A percentile compares a stretch with the other conserved stretches of the same genome.
Conservation (phyloP, 2,797 vertebrate genomes). For the Dicrostonyx torquatus region DNA sequence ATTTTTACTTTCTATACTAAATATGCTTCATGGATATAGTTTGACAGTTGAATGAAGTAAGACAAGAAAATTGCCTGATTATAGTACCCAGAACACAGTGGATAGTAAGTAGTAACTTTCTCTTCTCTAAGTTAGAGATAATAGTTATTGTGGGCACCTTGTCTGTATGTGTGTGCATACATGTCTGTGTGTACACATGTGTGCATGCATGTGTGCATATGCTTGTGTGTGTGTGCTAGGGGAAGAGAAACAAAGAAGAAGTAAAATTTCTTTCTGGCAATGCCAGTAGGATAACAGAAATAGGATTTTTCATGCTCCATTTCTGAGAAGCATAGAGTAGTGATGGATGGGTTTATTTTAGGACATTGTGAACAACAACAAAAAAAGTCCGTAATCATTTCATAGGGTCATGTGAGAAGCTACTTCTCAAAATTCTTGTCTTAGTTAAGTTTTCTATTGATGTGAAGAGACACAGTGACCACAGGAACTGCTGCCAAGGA, state of each 20-base stretch:
- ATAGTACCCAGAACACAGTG: not conserved
- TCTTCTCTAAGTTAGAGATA: not conserved
- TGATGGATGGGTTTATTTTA: slow-evolving; percentile 56
- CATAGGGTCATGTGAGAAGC: not conserved
- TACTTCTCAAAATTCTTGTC: not conserved
- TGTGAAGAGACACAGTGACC: not conserved
- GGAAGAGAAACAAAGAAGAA: not conserved
- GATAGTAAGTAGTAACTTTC: not conserved
- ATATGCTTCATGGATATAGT: slow-evolving; percentile 21
- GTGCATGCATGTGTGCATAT: not conserved
- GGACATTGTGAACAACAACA: not conserved
- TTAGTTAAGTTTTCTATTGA: not conserved
- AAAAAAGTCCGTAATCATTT: slow-evolving; percentile 26
- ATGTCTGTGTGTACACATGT: not conserved
- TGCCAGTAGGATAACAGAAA: slow-evolving; percentile 52
- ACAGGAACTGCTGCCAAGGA: not conserved
- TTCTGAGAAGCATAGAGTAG: not conserved
- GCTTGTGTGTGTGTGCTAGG: not conserved
- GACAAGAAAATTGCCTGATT: not conserved
- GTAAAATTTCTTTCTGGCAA: slow-evolving; percentile 40
- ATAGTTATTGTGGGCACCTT: not conserved
- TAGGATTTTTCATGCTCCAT: slow-evolving; percentile 45
- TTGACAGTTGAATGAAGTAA: slow-evolving; percentile 53
- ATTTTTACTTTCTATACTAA: slow-evolving; percentile 46
- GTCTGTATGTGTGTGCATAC: not conserved